These are phyloP conservation scores for Procambarus clarkii DNA, from an alignment of 1,140 invertebrate genomes.

Conservation along the genomic window DNA sequence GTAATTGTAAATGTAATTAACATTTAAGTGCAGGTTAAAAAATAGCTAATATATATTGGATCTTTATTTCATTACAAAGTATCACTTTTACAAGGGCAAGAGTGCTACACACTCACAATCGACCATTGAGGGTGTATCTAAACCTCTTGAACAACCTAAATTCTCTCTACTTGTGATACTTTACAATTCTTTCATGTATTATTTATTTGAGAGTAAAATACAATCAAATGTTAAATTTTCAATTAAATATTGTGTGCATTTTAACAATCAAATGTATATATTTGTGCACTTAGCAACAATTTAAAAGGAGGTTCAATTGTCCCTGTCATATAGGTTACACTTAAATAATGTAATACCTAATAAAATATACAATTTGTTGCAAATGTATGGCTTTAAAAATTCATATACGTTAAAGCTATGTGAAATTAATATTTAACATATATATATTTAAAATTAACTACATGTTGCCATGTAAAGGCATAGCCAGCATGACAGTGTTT, in stretches of 20 bases:
- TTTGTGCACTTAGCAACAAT: slow-evolving; percentile 58
- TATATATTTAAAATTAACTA: slow-evolving; percentile 57
- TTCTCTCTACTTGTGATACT: slow-evolving; percentile 62
- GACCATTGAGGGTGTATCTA: slow-evolving; percentile 49
- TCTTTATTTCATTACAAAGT: slow-evolving; percentile 71
- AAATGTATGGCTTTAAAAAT: slow-evolving; percentile 41
- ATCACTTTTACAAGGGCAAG: slow-evolving; percentile 67
- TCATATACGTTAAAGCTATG: slow-evolving; percentile 54
- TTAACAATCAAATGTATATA: slow-evolving; percentile 61
- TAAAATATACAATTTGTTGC: slow-evolving; percentile 48
- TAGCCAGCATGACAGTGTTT: slow-evolving; percentile 46
- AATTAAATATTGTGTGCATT: slow-evolving; percentile 54
- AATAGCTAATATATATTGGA: slow-evolving; percentile 58
- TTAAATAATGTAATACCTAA: slow-evolving; percentile 34
- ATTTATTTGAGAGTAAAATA: slow-evolving; percentile 41
- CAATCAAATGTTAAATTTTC: slow-evolving; percentile 45
- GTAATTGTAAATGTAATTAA: background rate
- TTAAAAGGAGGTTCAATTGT: slow-evolving; percentile 49
- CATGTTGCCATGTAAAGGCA: slow-evolving; percentile 16
- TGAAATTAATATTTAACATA: slow-evolving; percentile 48
- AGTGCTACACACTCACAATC: slow-evolving; percentile 67
- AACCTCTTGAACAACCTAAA: slow-evolving; percentile 49
- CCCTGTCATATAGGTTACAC: slow-evolving; percentile 26
- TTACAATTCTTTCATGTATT: slow-evolving; percentile 46
- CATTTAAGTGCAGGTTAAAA: background rate